phyloP scores from a whole-genome alignment of 2,797 vertebrate species.

The Pogonophryne albipinna region DNA sequence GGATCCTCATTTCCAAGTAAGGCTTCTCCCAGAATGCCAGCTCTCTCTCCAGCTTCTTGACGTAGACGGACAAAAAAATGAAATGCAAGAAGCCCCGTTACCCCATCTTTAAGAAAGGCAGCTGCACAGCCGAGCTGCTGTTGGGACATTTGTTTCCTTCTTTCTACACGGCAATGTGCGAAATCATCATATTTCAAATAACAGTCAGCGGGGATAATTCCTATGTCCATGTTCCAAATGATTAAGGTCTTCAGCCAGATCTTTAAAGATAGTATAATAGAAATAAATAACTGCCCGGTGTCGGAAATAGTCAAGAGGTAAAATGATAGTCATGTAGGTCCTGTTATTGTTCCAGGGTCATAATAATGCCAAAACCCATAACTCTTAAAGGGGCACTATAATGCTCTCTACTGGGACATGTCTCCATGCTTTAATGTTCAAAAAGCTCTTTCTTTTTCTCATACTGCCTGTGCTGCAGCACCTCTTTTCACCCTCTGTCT shows the following conservation, averaged over 20 bases:
- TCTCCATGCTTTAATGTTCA: too few relatives aligned
- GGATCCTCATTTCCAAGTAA: conserved; percentile 56
- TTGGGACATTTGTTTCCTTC: conserved; percentile 33
- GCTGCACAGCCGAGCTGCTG: conserved; percentile 31
- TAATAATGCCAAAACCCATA: too few relatives aligned
- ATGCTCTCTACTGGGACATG: too few relatives aligned
- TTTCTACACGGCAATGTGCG: conserved; percentile 10
- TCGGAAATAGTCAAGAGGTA: too few relatives aligned
- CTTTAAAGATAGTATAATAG: too few relatives aligned
- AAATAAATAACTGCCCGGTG: too few relatives aligned
- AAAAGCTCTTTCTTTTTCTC: too few relatives aligned
- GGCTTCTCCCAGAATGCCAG: conserved; percentile 57
- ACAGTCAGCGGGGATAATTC: background rate
- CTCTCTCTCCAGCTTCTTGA: conserved; percentile 27
- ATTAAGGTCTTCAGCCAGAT: too few relatives aligned
- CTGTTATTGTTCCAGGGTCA: background rate
- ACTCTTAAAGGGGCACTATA: too few relatives aligned
- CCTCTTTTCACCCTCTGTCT: too few relatives aligned
- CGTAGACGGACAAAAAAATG: conserved; percentile 27
- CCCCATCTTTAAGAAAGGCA: conserved; percentile 33
- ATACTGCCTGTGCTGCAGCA: too few relatives aligned
- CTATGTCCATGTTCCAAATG: conserved; percentile 1
- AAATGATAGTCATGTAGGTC: background rate
- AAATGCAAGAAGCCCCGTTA: conserved; percentile 64
- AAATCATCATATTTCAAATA: background rate